Conservation (phyloP, 2,888 invertebrate genomes). For the Dolichopus griseipennis region DNA sequence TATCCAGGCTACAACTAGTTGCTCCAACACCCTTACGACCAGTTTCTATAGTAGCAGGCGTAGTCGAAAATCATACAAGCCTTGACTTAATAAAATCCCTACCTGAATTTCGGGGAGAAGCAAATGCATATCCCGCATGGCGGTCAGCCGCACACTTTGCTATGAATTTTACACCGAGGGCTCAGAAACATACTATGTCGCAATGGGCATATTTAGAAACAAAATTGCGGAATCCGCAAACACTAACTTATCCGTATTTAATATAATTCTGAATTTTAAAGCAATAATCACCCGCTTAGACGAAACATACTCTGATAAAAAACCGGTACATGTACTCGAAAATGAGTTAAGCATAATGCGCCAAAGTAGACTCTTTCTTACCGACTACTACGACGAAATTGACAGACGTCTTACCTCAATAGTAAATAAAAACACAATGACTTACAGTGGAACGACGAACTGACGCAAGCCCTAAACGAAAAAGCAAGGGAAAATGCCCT, state of each 20-base stretch:
- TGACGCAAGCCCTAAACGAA: constrained; percentile 17
- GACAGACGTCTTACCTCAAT: too few species aligned
- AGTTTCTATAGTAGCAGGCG: background rate
- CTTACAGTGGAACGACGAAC: constrained; percentile 16
- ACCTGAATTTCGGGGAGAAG: too few species aligned
- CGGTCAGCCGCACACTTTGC: constrained; percentile 16
- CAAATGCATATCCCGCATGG: constrained; percentile 14
- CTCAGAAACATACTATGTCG: constrained; percentile 16
- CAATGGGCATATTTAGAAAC: constrained; percentile 17
- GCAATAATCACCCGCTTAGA: constrained; percentile 20
- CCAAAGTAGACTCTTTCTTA: constrained; percentile 19
- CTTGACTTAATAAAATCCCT: background rate
- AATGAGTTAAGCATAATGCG: constrained; percentile 22
- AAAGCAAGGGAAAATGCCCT: constrained; percentile 20
- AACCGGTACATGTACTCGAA: constrained; percentile 20
- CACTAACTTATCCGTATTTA: constrained; percentile 17
- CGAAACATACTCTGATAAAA: constrained; percentile 21
- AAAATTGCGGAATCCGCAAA: constrained; percentile 16
- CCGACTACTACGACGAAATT: constrained; percentile 20
- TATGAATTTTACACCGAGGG: constrained; percentile 9
- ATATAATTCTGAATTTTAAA: constrained; percentile 17
- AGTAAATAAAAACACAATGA: constrained; percentile 21
- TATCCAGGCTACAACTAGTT: too few species aligned
- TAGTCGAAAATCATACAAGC: background rate
- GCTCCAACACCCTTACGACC: too few species aligned